Base-by-base conservation (phyloP, 23 tunicate species). In the Botrylloides violaceus region DNA sequence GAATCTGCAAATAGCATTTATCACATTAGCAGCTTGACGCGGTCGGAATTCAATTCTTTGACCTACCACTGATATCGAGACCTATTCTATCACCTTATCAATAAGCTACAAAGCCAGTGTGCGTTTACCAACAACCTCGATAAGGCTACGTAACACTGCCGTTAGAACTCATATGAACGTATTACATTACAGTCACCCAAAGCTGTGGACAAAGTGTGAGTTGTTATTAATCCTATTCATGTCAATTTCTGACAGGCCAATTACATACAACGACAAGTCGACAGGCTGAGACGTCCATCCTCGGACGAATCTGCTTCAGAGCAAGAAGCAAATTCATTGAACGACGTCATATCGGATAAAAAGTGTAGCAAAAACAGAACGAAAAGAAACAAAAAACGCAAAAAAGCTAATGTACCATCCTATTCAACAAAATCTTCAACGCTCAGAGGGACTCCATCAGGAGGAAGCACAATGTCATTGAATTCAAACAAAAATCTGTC, bases 201-300 rank as follows among this genome's bases (percentile, higher is more conserved):
- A n/a, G n/a, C n/a, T n/a, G n/a, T n/a, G n/a, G n/a, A n/a, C n/a
- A n/a, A n/a, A n/a, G 29, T n/a, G 66, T 25, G 66, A n/a, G 18
- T 19, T 1, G 33, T 66, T 48, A 32, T 66, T 15, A 22, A 28
- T 66, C 12, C 15, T 32, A 22, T 29, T 27, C 20, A 23, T 32
- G 62, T 23, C 32, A 66, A 1, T 72, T 49, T 49, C 23, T 72
- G 49, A 1, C 80, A 77, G 81, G 81, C 66, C 15, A 29, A 38
- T 19, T 66, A 38, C 81, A 64, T 77, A 58, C 63, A 77, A 19
- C 61, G 25, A 25, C 39, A 77, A 32, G 35, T 77, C 58, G 73
- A 77, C 37, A 70, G 66, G 0, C 29, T 77, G 37, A 70, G 53
- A 15, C 15, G 12, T 9, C 53, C 53, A 9, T n/a, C n/a, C n/a